Conservation (phyloP, 2,797 vertebrate species). For the Hipposideros larvatus region DNA sequence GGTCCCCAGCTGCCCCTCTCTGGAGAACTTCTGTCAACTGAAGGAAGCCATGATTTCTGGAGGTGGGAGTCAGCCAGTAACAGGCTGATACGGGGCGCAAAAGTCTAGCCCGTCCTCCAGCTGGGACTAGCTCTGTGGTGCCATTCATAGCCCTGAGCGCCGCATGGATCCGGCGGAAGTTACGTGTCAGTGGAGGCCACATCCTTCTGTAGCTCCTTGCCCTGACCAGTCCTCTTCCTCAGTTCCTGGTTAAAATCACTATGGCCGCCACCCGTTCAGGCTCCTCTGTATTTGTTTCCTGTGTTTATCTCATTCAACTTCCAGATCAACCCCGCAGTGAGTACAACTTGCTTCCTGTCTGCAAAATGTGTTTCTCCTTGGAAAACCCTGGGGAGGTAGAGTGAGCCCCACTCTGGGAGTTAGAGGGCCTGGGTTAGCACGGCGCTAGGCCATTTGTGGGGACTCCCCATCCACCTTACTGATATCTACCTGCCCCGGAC, state of each 20-base stretch:
- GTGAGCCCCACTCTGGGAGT: neutral
- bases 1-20: neutral
- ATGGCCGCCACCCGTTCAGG: accelerated
- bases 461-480: neutral
- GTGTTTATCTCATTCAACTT: neutral
- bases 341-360: neutral
- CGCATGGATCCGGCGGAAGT: neutral
- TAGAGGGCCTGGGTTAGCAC: too few relatives aligned
- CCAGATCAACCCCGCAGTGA: neutral
- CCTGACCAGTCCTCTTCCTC: neutral
- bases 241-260: neutral
- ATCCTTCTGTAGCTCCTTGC: neutral
- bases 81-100: accelerated
- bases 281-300: neutral
- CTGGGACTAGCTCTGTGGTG: neutral
- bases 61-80: neutral
- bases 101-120: neutral
- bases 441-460: accelerated
- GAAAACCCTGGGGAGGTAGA: neutral
- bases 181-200: accelerated
- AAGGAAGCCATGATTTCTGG: neutral
- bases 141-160: neutral
- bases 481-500: neutral
- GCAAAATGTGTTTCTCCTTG: neutral
- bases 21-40: neutral